Evolutionary conservation across 2,888 invertebrate genomes (phyloP).

Genomic region (Nebria salina): DNA sequence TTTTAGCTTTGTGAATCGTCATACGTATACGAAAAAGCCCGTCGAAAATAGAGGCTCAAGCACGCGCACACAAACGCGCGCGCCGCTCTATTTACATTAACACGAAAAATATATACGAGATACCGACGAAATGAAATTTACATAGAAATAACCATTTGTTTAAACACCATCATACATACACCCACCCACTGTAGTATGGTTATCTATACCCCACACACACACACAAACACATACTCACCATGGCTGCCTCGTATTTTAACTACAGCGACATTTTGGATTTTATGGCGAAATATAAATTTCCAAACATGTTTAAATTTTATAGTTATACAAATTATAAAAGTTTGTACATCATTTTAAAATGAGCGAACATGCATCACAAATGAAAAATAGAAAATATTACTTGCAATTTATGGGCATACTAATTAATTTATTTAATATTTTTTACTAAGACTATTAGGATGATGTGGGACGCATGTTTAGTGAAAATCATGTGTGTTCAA

Average conservation of each 20-base stretch:
- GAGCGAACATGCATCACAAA: no score
- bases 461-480: no score
- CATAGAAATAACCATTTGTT: slow-evolving; percentile 1
- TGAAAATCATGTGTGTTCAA: no score
- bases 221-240: background rate
- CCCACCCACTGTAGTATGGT: background rate
- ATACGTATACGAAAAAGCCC: background rate
- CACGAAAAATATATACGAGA: background rate
- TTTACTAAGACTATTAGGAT: no score
- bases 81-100: background rate
- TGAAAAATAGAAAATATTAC: no score
- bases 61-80: background rate
- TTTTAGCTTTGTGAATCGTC: background rate
- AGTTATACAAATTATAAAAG: background rate
- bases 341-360: no score
- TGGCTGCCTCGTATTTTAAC: background rate
- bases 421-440: no score
- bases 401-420: no score
- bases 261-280: background rate
- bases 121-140: slow-evolving; percentile 1
- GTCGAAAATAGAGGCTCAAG: background rate
- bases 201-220: background rate
- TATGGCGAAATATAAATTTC: background rate
- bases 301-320: background rate
- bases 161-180: background rate